Percentiles rank a stretch among this genome's conserved stretches.
Evolutionary conservation across 2,888 invertebrate genomes (phyloP).

Genomic region (Coelopa pilipes): DNA sequence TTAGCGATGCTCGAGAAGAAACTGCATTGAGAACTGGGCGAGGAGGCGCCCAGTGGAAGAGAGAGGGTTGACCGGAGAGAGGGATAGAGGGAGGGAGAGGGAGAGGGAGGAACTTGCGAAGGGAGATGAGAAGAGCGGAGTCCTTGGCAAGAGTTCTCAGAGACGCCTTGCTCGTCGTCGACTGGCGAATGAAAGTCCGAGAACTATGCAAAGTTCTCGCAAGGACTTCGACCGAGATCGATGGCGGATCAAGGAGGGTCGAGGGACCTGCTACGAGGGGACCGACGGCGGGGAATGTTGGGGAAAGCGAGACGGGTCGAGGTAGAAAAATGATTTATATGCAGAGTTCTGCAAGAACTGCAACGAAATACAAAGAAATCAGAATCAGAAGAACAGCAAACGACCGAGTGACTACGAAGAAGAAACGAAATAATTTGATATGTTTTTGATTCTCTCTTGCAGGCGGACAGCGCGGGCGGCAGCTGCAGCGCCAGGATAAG

Average conservation of each 20-base stretch:
- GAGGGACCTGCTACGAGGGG: not conserved
- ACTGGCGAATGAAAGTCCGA: not conserved
- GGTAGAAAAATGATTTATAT: conserved; percentile 26
- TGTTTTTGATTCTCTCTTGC: conserved; percentile 5
- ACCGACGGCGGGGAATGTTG: not conserved
- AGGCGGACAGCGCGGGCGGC: not conserved
- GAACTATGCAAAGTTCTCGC: not conserved
- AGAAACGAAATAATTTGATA: not conserved
- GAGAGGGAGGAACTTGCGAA: not conserved
- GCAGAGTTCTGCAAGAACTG: not conserved
- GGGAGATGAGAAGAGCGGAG: too few relatives aligned
- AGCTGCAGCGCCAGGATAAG: too few relatives aligned
- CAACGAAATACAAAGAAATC: not conserved
- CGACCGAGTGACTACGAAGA: not conserved
- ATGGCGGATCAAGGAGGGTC: not conserved
- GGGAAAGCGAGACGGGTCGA: not conserved
- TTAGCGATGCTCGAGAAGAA: not conserved
- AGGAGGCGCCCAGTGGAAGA: not conserved
- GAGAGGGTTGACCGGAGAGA: not conserved
- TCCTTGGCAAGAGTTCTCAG: not conserved
- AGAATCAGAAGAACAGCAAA: not conserved
- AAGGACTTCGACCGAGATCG: too few relatives aligned
- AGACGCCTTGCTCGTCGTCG: not conserved
- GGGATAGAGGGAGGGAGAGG: not conserved
- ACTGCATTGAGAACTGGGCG: not conserved